These are phyloP conservation scores for Tetanocera ferruginea DNA, from an alignment of 2,888 invertebrate species.

Conservation along the genomic window DNA sequence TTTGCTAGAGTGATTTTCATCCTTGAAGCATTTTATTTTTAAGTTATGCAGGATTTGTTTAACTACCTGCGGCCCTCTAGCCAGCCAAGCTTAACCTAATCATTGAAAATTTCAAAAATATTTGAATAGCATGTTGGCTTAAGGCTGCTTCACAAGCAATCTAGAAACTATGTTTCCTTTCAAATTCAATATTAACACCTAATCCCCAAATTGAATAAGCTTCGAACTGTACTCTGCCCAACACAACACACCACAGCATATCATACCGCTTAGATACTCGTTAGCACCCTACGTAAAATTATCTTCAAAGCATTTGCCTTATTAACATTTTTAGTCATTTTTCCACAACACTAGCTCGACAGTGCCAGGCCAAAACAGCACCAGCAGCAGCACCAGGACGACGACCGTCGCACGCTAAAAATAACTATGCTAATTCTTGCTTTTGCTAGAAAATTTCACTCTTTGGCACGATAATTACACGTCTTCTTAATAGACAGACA, in stretches of 20 bases:
- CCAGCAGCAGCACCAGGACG: background rate
- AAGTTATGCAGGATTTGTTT: no score
- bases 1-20: no score
- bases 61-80: no score
- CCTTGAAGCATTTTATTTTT: no score
- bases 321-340: no score
- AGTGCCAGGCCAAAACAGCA: no score
- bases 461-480: slow-evolving; percentile 35
- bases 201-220: slow-evolving; percentile 23
- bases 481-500: slow-evolving; percentile 36
- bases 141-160: background rate
- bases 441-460: slow-evolving; percentile 26
- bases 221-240: background rate
- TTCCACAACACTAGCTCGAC: no score
- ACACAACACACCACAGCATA: background rate
- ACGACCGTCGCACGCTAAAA: slow-evolving; percentile 21
- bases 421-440: slow-evolving; percentile 38
- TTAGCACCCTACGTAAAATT: background rate
- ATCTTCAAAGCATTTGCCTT: background rate
- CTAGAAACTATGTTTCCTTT: slow-evolving; percentile 7
- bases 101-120: background rate
- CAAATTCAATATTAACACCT: slow-evolving; percentile 14
- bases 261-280: background rate
- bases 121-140: background rate
- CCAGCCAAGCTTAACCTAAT: background rate